A percentile compares a stretch with the other conserved stretches of the same genome.
Conservation (phyloP, 2,113 vertebrate genomes). For the Eublepharis macularius region DNA sequence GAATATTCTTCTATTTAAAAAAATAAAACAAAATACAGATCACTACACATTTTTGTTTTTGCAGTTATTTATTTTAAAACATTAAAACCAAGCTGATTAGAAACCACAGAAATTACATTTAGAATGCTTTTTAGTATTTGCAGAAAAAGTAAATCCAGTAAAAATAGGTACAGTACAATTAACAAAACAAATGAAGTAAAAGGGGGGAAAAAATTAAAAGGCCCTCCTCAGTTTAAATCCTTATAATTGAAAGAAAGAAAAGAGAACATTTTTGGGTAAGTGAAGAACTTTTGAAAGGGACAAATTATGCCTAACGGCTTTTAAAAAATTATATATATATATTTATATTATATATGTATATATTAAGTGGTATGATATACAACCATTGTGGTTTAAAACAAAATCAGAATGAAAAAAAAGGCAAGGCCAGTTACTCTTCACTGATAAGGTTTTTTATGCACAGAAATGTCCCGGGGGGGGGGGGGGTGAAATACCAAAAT, state of each 20-base stretch:
- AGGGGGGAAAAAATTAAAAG: slow-evolving; percentile 57
- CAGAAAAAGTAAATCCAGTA: slow-evolving; percentile 76
- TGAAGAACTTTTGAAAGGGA: slow-evolving; percentile 63
- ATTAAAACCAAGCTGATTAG: slow-evolving; percentile 92
- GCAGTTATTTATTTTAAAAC: slow-evolving; percentile 91
- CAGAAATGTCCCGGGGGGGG: slow-evolving; percentile 24
- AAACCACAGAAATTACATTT: slow-evolving; percentile 92
- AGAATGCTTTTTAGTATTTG: slow-evolving; percentile 82
- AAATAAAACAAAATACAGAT: background rate
- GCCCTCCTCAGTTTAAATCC: slow-evolving; percentile 65
- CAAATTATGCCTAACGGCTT: slow-evolving; percentile 55
- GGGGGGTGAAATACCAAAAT: slow-evolving; percentile 9
- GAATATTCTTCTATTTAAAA: background rate
- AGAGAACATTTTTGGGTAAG: slow-evolving; percentile 52
- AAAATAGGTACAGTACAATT: slow-evolving; percentile 79
- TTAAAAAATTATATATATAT: slow-evolving; percentile 68
- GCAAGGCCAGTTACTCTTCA: slow-evolving; percentile 54
- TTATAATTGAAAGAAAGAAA: slow-evolving; percentile 74
- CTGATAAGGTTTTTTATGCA: slow-evolving; percentile 57
- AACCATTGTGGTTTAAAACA: slow-evolving; percentile 65
- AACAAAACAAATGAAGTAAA: slow-evolving; percentile 69
- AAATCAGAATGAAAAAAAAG: slow-evolving; percentile 46
- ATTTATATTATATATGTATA: slow-evolving; percentile 64
- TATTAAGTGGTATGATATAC: slow-evolving; percentile 67
- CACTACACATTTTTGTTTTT: slow-evolving; percentile 58